Evolutionary conservation across 1,140 invertebrate species (phyloP).

Genomic region (Phthorimaea operculella): DNA sequence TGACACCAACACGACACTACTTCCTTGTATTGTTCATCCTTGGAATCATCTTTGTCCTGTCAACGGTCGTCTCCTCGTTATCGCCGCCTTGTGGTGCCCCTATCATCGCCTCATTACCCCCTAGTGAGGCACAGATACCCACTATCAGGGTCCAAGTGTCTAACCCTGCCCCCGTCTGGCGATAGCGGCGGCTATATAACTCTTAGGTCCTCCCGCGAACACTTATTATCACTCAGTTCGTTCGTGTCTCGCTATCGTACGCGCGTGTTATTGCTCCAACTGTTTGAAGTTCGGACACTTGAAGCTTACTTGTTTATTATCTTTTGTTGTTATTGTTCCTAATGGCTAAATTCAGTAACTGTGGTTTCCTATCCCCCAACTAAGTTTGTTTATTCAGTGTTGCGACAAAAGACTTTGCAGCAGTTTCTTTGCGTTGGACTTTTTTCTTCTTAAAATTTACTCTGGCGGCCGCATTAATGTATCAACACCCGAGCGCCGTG

Average conservation of each 20-base stretch:
- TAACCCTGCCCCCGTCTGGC: constrained; percentile 38
- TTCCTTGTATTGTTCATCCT: not conserved
- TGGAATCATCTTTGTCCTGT: constrained; percentile 4
- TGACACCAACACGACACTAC: no score
- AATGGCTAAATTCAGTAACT: constrained; percentile 57
- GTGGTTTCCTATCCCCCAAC: constrained; percentile 55
- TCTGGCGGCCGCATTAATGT: constrained; percentile 54
- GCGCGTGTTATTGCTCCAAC: constrained; percentile 15
- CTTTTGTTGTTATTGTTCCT: constrained; percentile 25
- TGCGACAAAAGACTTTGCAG: constrained; percentile 20
- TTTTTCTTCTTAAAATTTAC: constrained; percentile 42
- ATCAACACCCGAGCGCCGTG: constrained; percentile 41
- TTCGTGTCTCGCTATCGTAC: constrained; percentile 7
- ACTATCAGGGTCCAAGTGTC: constrained; percentile 43
- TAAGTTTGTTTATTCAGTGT: constrained; percentile 29
- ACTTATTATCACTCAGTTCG: constrained; percentile 28
- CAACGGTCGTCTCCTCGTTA: not conserved
- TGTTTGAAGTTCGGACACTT: constrained; percentile 4
- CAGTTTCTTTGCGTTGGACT: not conserved
- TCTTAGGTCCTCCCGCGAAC: constrained; percentile 23
- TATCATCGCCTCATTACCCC: constrained; percentile 43
- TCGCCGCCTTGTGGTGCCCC: constrained; percentile 12
- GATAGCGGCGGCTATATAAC: constrained; percentile 54
- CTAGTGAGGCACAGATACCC: constrained; percentile 49
- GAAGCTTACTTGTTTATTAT: constrained; percentile 1